Percentiles rank a stretch among this genome's conserved stretches.
Evolutionary conservation across 2,888 invertebrate species (phyloP).

Genomic region (Stratiomys singularior): DNA sequence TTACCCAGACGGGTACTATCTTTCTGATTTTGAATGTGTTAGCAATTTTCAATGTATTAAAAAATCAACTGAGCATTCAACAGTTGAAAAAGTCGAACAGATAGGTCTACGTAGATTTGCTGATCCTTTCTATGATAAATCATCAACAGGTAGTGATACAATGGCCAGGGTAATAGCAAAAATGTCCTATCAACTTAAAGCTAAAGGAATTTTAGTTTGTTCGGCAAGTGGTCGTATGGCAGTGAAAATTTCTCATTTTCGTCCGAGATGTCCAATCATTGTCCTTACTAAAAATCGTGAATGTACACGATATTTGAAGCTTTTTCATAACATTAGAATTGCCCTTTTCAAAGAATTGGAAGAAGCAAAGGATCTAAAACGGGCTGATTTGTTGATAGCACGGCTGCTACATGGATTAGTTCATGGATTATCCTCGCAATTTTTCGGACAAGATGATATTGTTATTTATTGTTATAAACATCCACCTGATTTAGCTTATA

Average conservation of each 20-base stretch:
- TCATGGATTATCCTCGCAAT: constrained; percentile 6
- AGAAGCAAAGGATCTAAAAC: background rate
- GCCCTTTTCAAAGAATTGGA: constrained; percentile 40
- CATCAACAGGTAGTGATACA: constrained; percentile 57
- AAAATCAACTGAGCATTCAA: background rate
- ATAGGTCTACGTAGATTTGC: background rate
- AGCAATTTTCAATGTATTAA: constrained; percentile 56
- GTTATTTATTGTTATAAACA: constrained; percentile 36
- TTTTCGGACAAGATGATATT: constrained; percentile 7
- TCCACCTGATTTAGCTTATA: constrained; percentile 36
- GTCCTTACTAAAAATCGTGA: constrained; percentile 58
- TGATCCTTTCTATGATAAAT: constrained; percentile 53
- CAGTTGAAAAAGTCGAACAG: background rate
- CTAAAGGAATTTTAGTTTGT: constrained; percentile 58
- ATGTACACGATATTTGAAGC: constrained; percentile 56
- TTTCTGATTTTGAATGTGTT: constrained; percentile 47
- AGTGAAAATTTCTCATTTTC: constrained; percentile 60
- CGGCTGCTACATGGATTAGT: constrained; percentile 28
- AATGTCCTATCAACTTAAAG: constrained; percentile 58
- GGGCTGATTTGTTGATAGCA: background rate
- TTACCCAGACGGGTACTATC: constrained; percentile 29
- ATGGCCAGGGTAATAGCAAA: constrained; percentile 58
- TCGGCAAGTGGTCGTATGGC: constrained; percentile 59
- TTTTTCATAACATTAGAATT: constrained; percentile 57
- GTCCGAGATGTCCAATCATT: constrained; percentile 59